These are phyloP conservation scores for Rhagophthalmus giganteus DNA, from an alignment of 2,888 invertebrate genomes.

Conservation along the genomic window DNA sequence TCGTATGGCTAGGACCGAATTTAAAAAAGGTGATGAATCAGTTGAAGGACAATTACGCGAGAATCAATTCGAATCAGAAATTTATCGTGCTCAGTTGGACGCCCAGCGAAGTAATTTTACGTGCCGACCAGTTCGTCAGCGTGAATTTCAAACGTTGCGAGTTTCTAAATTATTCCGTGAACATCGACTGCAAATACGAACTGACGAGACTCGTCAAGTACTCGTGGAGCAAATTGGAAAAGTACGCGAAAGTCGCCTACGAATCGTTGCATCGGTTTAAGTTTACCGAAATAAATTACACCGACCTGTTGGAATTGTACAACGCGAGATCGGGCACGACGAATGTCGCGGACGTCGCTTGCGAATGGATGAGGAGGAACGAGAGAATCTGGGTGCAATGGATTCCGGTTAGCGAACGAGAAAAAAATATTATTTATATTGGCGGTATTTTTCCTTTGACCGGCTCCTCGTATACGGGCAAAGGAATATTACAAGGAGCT, in stretches of 20 bases:
- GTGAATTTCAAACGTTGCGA: conserved; percentile 70
- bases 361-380: conserved; percentile 66
- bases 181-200: conserved; percentile 67
- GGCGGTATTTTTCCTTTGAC: conserved; percentile 74
- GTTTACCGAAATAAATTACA: conserved; percentile 60
- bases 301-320: conserved; percentile 55
- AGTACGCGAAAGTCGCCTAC: conserved; percentile 58
- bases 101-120: conserved; percentile 64
- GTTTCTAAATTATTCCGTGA: conserved; percentile 45
- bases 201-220: conserved; percentile 69
- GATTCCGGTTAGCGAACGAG: conserved; percentile 53
- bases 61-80: conserved; percentile 47
- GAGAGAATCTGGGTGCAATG: conserved; percentile 56
- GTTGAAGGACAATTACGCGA: conserved; percentile 49
- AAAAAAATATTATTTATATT: conserved; percentile 58
- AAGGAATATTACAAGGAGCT: conserved; percentile 65
- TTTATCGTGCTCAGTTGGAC: conserved; percentile 68
- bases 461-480: conserved; percentile 62
- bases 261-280: conserved; percentile 58
- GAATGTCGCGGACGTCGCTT: conserved; percentile 60
- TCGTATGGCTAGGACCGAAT: conserved; percentile 70
- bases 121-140: conserved; percentile 56
- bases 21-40: conserved; percentile 54
- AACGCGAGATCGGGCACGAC: conserved; percentile 32
- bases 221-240: conserved; percentile 62